Percentiles rank a stretch among this genome's conserved stretches.
Conservation (phyloP, 2,113 vertebrate genomes). For the Perca flavescens region DNA sequence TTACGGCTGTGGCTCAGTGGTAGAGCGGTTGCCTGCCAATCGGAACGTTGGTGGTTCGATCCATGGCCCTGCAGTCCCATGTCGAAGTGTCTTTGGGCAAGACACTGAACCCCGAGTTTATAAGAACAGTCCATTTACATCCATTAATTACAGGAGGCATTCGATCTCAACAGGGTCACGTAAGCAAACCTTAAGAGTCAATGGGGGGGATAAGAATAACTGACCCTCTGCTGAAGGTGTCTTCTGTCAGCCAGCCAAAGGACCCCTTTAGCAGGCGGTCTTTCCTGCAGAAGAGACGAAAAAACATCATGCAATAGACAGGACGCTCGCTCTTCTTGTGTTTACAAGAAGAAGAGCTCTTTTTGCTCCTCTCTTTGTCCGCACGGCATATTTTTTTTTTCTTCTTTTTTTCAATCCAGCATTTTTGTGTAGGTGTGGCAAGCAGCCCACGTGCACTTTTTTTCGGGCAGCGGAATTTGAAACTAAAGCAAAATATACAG, state of each 20-base stretch:
- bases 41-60: no score
- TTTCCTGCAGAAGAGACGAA: background rate
- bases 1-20: no score
- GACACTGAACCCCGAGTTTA: no score
- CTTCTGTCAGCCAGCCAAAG: background rate
- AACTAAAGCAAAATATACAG: slow-evolving; percentile 81
- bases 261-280: slow-evolving; percentile 9
- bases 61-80: no score
- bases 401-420: slow-evolving; percentile 36
- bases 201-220: background rate
- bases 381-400: background rate
- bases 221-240: background rate
- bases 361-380: slow-evolving; percentile 45
- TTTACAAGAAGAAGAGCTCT: slow-evolving; percentile 53
- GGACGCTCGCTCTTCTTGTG: slow-evolving; percentile 33
- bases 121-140: no score
- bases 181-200: slow-evolving; percentile 10
- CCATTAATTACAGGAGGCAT: slow-evolving; percentile 18
- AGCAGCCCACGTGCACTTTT: slow-evolving; percentile 75
- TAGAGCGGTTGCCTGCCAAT: no score
- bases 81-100: no score
- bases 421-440: slow-evolving; percentile 78
- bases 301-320: slow-evolving; percentile 5
- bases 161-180: background rate
- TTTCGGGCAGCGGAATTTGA: slow-evolving; percentile 74